These are phyloP conservation scores for Idaea dimidiata DNA, from an alignment of 2,888 invertebrate genomes.

Conservation along the genomic window DNA sequence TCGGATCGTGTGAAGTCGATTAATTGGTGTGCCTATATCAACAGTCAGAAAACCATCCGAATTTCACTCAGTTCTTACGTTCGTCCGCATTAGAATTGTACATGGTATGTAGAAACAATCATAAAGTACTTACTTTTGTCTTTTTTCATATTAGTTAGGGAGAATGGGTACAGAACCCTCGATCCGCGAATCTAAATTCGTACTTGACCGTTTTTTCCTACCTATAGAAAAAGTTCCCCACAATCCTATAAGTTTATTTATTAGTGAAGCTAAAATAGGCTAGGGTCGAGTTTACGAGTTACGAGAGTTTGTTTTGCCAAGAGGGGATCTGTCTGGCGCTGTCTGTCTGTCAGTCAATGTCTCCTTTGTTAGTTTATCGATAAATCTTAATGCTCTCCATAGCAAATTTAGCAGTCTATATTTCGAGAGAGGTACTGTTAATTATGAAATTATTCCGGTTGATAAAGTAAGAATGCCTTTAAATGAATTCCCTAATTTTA, in stretches of 20 bases:
- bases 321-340: conserved; percentile 54
- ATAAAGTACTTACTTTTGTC: too few species aligned
- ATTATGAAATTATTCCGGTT: not conserved
- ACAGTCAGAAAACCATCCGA: too few species aligned
- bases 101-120: too few species aligned
- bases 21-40: too few species aligned
- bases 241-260: conserved; percentile 74
- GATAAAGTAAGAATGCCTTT: too few species aligned
- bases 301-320: conserved; percentile 57
- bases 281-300: conserved; percentile 64
- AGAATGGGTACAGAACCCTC: not conserved
- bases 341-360: conserved; percentile 51
- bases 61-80: too few species aligned
- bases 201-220: conserved; percentile 12
- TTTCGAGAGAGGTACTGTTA: not conserved
- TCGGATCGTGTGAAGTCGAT: too few species aligned
- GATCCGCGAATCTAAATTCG: not conserved
- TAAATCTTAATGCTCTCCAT: conserved; percentile 48
- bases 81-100: too few species aligned
- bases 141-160: too few species aligned
- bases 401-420: conserved; percentile 21
- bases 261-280: conserved; percentile 65
- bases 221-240: conserved; percentile 36
- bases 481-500: too few species aligned
- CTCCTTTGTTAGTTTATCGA: conserved; percentile 50